Evolutionary conservation across 1,140 invertebrate species (phyloP).

Genomic region (Danaus plexippus): DNA sequence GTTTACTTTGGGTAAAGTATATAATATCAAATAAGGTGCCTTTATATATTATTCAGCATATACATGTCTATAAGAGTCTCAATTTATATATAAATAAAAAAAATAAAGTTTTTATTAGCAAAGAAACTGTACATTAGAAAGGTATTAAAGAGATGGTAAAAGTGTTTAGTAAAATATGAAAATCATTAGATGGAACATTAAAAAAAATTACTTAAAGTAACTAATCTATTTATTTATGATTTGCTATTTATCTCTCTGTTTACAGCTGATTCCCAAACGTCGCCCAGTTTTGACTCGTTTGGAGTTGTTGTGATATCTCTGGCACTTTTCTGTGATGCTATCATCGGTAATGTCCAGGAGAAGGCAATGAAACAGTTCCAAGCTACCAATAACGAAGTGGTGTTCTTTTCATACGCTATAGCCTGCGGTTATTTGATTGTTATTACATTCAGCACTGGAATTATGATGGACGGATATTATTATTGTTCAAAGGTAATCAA

Average conservation of each 20-base stretch:
- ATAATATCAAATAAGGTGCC: too few relatives aligned
- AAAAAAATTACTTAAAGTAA: constrained; percentile 2
- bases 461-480: constrained; percentile 80
- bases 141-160: too few relatives aligned
- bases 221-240: constrained; percentile 1
- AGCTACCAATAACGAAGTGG: constrained; percentile 91
- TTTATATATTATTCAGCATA: too few relatives aligned
- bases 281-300: constrained; percentile 87
- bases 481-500: constrained; percentile 84
- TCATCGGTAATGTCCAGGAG: constrained; percentile 97
- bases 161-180: too few relatives aligned
- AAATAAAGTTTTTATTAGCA: too few relatives aligned
- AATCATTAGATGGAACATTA: background rate
- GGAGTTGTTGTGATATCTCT: constrained; percentile 90
- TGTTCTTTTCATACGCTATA: constrained; percentile 93
- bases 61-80: background rate
- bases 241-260: constrained; percentile 1
- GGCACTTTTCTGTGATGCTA: constrained; percentile 92
- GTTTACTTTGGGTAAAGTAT: constrained; percentile 80
- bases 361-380: constrained; percentile 90
- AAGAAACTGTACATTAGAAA: too few relatives aligned
- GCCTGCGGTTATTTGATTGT: constrained; percentile 88
- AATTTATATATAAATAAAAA: too few relatives aligned
- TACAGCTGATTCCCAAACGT: constrained; percentile 90
- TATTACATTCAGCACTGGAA: constrained; percentile 82